Conservation (phyloP, 2,113 vertebrate genomes). For the Melanocharis versteri region DNA sequence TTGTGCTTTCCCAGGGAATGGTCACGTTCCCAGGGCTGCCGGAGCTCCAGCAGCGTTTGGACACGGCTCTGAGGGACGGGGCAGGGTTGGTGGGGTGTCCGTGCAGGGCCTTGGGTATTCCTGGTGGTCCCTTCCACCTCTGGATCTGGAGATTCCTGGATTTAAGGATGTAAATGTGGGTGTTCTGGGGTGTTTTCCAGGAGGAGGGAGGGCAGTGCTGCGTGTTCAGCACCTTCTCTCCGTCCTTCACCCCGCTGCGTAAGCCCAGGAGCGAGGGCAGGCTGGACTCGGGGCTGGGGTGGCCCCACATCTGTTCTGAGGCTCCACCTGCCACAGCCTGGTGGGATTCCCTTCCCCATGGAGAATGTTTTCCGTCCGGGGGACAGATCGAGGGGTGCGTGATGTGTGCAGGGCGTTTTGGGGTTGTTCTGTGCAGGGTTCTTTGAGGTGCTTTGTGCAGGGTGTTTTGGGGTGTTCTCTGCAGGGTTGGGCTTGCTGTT, state of each 20-base stretch:
- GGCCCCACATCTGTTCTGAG: neutral
- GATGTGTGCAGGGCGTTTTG: neutral
- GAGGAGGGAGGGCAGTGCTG: neutral
- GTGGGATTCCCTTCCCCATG: neutral
- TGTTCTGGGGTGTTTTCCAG: neutral
- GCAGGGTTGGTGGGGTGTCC: neutral
- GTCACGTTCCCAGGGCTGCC: fast-evolving
- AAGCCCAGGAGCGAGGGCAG: fast-evolving
- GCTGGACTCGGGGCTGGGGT: neutral
- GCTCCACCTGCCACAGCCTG: fast-evolving
- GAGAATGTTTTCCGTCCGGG: fast-evolving
- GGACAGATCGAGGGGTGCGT: too few species aligned
- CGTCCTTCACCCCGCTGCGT: fast-evolving
- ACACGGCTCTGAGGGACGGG: neutral
- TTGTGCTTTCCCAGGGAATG: neutral
- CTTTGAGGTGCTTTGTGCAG: neutral
- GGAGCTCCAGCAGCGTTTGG: neutral
- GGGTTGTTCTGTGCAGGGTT: neutral
- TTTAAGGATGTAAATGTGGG: fast-evolving
- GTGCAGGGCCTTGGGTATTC: neutral
- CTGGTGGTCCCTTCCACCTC: neutral
- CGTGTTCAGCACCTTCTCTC: neutral
- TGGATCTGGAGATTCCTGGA: neutral
- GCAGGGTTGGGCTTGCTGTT: neutral
- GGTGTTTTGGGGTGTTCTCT: neutral